phyloP scores from a whole-genome alignment of 2,797 vertebrate genomes.

The Anguilla anguilla region DNA sequence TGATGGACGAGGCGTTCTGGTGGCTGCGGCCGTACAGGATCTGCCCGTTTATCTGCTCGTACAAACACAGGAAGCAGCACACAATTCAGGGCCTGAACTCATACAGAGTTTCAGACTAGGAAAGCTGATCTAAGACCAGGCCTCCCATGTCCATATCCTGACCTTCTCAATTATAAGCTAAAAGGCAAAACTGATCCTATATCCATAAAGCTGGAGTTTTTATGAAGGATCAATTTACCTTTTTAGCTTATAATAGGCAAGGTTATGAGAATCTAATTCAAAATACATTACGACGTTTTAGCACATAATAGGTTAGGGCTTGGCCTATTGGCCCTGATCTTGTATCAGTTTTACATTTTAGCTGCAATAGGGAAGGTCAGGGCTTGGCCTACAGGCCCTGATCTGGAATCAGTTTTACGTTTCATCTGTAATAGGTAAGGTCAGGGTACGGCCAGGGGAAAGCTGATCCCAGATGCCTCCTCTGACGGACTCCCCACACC shows the following conservation, averaged over 20 bases:
- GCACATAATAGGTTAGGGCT: too few relatives aligned
- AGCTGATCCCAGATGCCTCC: background rate
- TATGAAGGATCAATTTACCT: too few relatives aligned
- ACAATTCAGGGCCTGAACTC: background rate
- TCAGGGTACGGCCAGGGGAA: background rate
- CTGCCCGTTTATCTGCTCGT: conserved; percentile 88
- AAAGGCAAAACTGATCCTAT: too few relatives aligned
- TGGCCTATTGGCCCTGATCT: background rate
- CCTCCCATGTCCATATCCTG: too few relatives aligned
- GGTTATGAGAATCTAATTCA: background rate
- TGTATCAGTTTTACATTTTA: background rate
- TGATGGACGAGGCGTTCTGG: conserved; percentile 95
- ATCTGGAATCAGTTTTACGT: too few relatives aligned
- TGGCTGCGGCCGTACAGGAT: conserved; percentile 93
- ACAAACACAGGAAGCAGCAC: background rate
- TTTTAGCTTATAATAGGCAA: background rate
- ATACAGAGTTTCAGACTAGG: background rate
- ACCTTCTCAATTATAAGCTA: too few relatives aligned
- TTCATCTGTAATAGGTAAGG: background rate
- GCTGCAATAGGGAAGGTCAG: background rate
- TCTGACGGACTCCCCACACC: background rate
- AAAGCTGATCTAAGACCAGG: too few relatives aligned
- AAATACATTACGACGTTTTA: background rate
- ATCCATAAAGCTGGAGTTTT: too few relatives aligned
- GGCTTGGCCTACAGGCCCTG: background rate